These are phyloP conservation scores for Danio choprae DNA, from an alignment of 2,797 vertebrate genomes.

Conservation along the genomic window DNA sequence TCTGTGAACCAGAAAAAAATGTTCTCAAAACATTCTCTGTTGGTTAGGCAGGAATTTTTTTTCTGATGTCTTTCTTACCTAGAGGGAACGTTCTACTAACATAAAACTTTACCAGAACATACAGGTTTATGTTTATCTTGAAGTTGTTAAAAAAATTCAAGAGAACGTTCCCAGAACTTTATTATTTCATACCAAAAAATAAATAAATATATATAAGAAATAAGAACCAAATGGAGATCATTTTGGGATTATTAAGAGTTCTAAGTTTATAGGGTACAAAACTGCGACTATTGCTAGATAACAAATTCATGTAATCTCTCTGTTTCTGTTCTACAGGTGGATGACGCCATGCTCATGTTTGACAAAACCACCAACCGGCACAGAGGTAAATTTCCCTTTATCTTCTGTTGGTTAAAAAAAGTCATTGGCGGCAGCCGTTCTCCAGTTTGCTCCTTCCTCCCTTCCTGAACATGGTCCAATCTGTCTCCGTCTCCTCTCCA, in stretches of 20 bases:
- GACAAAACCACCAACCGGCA: constrained; percentile 99
- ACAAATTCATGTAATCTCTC: background rate
- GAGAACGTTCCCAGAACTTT: background rate
- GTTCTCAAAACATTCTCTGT: no score
- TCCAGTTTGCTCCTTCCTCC: background rate
- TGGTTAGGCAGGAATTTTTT: no score
- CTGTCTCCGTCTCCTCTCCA: constrained; percentile 34
- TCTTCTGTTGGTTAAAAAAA: constrained; percentile 6
- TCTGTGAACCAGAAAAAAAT: no score
- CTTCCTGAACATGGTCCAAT: constrained; percentile 14
- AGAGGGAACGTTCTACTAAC: no score
- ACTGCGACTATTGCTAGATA: background rate
- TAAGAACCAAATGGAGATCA: no score
- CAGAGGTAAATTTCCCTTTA: constrained; percentile 85
- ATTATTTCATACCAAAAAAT: background rate
- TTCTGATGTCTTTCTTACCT: no score
- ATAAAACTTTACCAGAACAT: no score
- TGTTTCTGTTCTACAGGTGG: constrained; percentile 84
- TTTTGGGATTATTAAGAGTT: no score
- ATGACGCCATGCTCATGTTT: constrained; percentile 99
- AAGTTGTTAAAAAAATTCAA: no score
- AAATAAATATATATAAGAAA: no score
- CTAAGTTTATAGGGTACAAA: background rate
- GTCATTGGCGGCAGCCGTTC: background rate
- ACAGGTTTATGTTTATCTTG: no score